Evolutionary conservation across 2,888 invertebrate species (phyloP).

Genomic region (Drosophila nigricruria): DNA sequence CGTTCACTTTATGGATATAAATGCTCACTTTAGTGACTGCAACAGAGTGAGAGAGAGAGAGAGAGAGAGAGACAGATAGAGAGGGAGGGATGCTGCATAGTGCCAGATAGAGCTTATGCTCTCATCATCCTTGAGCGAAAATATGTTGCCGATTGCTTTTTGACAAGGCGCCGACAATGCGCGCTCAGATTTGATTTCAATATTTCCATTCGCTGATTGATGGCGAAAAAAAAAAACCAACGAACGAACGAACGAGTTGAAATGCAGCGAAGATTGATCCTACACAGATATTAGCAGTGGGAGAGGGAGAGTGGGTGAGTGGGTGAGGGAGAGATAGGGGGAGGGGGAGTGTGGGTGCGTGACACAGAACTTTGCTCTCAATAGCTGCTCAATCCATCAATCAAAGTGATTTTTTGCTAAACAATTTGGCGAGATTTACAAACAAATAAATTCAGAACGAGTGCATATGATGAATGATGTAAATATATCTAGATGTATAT

Average conservation of each 20-base stretch:
- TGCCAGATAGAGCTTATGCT: constrained; percentile 11
- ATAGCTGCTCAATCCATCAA: constrained; percentile 42
- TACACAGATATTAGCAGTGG: constrained; percentile 13
- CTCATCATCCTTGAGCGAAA: constrained; percentile 51
- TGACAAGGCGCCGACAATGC: constrained; percentile 74
- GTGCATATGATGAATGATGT: background rate
- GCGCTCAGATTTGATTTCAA: constrained; percentile 76
- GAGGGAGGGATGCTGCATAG: background rate
- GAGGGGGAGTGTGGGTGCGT: background rate
- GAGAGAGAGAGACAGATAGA: constrained; percentile 3
- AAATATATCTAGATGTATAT: background rate
- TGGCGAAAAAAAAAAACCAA: constrained; percentile 28
- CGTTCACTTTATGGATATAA: constrained; percentile 66
- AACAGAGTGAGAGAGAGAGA: constrained; percentile 36
- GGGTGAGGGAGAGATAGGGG: background rate
- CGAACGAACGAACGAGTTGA: constrained; percentile 52
- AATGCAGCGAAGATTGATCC: constrained; percentile 57
- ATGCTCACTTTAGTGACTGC: constrained; percentile 46
- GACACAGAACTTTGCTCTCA: constrained; percentile 14
- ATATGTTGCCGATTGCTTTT: constrained; percentile 24
- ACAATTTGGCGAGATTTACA: background rate
- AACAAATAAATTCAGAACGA: background rate
- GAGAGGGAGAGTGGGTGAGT: background rate
- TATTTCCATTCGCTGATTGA: constrained; percentile 60
- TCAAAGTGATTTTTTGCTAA: constrained; percentile 17